phyloP scores from a whole-genome alignment of 2,797 vertebrate species.

The Phylloscopus collybita region DNA sequence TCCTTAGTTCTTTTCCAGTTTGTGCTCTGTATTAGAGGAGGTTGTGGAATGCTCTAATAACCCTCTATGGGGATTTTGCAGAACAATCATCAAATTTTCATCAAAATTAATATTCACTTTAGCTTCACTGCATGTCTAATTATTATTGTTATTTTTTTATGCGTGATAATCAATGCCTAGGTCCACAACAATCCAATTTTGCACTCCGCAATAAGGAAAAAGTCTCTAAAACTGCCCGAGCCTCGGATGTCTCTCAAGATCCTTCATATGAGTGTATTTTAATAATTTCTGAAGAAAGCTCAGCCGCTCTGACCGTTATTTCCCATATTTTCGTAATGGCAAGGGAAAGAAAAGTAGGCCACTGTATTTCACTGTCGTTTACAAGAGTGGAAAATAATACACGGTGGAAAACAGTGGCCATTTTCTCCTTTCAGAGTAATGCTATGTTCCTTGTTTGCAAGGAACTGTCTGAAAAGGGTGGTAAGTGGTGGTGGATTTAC shows the following conservation, averaged over 20 bases:
- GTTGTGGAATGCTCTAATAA: background rate
- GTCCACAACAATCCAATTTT: background rate
- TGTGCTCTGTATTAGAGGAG: background rate
- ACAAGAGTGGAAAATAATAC: background rate
- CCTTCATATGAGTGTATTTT: background rate
- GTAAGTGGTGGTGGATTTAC: background rate
- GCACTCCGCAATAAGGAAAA: background rate
- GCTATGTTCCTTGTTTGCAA: background rate
- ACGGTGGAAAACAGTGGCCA: background rate
- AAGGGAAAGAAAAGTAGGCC: background rate
- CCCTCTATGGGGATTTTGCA: background rate
- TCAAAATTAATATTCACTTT: background rate
- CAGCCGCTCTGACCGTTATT: background rate
- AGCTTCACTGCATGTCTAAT: background rate
- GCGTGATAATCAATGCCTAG: background rate
- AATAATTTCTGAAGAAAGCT: background rate
- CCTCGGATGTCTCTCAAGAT: background rate
- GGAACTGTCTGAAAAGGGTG: background rate
- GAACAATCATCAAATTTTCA: background rate
- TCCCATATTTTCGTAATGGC: background rate
- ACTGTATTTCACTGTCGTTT: background rate
- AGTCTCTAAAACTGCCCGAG: background rate
- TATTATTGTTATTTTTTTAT: background rate
- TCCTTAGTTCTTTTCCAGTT: background rate
- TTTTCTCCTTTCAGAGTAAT: slow-evolving; percentile 22